These are phyloP conservation scores for Rhadinocentrus ornatus DNA, from an alignment of 2,797 vertebrate genomes.

Conservation along the genomic window DNA sequence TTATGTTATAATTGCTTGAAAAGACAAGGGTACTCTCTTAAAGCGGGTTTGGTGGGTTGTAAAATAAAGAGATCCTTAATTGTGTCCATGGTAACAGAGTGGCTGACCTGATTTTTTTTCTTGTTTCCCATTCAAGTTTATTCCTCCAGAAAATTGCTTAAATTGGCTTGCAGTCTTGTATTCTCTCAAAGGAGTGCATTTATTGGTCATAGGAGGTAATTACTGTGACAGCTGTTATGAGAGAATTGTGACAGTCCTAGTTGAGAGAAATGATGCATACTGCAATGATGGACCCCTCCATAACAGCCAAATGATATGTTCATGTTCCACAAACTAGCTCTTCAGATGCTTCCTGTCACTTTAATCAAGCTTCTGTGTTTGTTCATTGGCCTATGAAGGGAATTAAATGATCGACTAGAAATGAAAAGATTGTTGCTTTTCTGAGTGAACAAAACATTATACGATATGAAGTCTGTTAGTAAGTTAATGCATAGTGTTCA, in stretches of 20 bases:
- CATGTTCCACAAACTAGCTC: slow-evolving; percentile 6
- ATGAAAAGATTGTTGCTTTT: slow-evolving; percentile 3
- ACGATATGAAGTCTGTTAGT: not conserved
- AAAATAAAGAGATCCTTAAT: slow-evolving; percentile 19
- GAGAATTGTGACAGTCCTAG: not conserved
- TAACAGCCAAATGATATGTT: slow-evolving; percentile 4
- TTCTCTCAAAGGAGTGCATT: slow-evolving; percentile 11
- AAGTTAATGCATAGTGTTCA: not conserved
- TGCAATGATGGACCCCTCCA: not conserved
- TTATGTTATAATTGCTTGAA: slow-evolving; percentile 40
- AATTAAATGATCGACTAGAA: slow-evolving; percentile 37
- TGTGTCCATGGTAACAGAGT: slow-evolving; percentile 59
- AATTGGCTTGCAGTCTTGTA: slow-evolving; percentile 28
- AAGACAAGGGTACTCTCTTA: slow-evolving; percentile 25
- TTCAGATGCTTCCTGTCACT: slow-evolving; percentile 40
- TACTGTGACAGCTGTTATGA: not conserved
- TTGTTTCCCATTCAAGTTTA: slow-evolving; percentile 17
- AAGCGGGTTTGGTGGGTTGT: slow-evolving; percentile 16
- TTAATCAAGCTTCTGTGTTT: slow-evolving; percentile 19
- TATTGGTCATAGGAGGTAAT: slow-evolving; percentile 15
- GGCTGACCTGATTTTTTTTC: slow-evolving; percentile 15
- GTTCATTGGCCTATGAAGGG: slow-evolving; percentile 50
- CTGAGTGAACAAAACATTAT: no score
- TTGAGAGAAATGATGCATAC: slow-evolving; percentile 14
- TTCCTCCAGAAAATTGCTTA: slow-evolving; percentile 22